A percentile compares a stretch with the other conserved stretches of the same genome.
phyloP scores from a whole-genome alignment of 2,888 invertebrate species.

The Octonoba sinensis region DNA sequence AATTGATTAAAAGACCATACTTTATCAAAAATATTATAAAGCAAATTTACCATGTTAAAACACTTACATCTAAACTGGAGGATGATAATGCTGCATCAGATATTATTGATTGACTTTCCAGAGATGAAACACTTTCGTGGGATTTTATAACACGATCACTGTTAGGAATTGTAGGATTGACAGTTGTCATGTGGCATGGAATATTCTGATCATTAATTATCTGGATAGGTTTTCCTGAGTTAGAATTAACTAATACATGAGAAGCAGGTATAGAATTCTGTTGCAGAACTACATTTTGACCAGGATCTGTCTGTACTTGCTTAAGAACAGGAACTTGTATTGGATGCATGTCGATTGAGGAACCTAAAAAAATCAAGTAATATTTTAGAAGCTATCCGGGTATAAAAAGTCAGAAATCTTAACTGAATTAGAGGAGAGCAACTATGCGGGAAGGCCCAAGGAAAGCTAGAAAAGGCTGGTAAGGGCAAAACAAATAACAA shows the following conservation, averaged over 20 bases:
- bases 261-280: slow-evolving; percentile 35
- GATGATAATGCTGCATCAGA: slow-evolving; percentile 27
- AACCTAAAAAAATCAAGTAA: slow-evolving; percentile 15
- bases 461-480: no score
- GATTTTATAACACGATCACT: no score
- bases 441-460: no score
- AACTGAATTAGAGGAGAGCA: no score
- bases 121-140: background rate
- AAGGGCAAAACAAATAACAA: no score
- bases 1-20: no score
- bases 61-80: slow-evolving; percentile 39
- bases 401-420: no score
- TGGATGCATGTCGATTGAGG: slow-evolving; percentile 47
- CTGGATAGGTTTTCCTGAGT: slow-evolving; percentile 36
- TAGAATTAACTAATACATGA: slow-evolving; percentile 25
- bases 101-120: slow-evolving; percentile 19
- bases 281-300: slow-evolving; percentile 43
- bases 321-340: slow-evolving; percentile 59
- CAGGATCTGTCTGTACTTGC: slow-evolving; percentile 34
- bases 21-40: no score
- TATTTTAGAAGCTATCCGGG: no score
- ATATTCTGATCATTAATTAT: slow-evolving; percentile 37
- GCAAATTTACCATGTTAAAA: background rate
- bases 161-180: background rate
- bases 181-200: slow-evolving; percentile 4